Evolutionary conservation across 2,113 vertebrate species (phyloP).

Genomic region (Nyctibius bracteatus): DNA sequence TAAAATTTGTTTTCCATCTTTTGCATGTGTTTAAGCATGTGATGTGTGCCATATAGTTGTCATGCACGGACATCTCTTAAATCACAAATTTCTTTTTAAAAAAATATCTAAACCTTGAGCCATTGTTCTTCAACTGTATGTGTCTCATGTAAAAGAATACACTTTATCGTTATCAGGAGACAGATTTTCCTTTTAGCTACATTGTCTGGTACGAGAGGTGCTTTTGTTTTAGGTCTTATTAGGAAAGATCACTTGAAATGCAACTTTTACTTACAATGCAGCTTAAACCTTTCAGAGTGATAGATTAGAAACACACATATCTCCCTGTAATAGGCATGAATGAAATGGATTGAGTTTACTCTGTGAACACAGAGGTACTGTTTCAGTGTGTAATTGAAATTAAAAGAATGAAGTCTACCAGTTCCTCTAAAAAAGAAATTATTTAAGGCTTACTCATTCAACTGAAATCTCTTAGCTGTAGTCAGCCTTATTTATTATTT

Average conservation of each 20-base stretch:
- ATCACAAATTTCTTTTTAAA: rapidly evolving
- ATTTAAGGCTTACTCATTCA: not conserved
- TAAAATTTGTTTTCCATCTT: not conserved
- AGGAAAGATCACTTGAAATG: not conserved
- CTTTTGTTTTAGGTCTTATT: not conserved
- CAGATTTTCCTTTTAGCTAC: not conserved
- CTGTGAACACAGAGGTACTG: not conserved
- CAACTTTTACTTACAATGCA: not conserved
- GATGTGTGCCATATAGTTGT: not conserved
- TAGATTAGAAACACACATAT: not conserved
- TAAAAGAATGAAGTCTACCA: not conserved
- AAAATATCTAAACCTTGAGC: not conserved
- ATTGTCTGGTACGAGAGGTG: not conserved
- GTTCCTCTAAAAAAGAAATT: not conserved
- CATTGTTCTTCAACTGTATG: not conserved
- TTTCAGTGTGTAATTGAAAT: not conserved
- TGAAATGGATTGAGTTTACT: not conserved
- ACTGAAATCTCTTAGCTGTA: not conserved
- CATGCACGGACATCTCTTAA: not conserved
- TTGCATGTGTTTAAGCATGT: not conserved
- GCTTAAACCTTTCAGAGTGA: not conserved
- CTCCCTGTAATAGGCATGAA: not conserved
- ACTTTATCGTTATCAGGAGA: not conserved
- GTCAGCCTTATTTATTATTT: not conserved
- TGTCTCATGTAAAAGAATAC: not conserved